Percentiles rank a stretch among this genome's conserved stretches.
Evolutionary conservation across 2,888 invertebrate species (phyloP).

Genomic region (Drosophila macrospina): DNA sequence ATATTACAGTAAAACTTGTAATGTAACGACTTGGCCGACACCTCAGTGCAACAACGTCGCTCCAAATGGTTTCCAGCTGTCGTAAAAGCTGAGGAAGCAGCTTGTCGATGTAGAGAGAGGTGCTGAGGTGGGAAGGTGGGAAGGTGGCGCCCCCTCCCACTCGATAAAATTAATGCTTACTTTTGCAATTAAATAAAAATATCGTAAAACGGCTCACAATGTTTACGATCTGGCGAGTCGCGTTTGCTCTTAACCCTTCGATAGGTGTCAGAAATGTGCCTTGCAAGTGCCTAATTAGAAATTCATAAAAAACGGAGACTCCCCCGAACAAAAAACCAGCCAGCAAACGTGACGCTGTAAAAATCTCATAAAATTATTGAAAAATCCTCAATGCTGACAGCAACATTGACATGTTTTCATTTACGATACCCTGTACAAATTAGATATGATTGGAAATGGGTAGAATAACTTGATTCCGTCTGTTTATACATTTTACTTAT

Average conservation of each 20-base stretch:
- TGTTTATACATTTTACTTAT: too few relatives aligned
- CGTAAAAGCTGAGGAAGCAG: conserved; percentile 51
- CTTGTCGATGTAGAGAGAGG: too few relatives aligned
- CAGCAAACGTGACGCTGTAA: conserved; percentile 64
- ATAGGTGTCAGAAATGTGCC: conserved; percentile 73
- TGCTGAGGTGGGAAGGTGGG: too few relatives aligned
- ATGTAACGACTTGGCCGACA: conserved; percentile 60
- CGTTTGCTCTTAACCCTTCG: conserved; percentile 47
- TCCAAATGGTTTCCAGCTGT: conserved; percentile 55
- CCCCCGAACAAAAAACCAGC: conserved; percentile 20
- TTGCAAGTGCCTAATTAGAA: conserved; percentile 70
- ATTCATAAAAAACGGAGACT: conserved; percentile 61
- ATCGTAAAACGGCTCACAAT: conserved; percentile 65
- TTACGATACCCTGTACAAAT: conserved; percentile 1
- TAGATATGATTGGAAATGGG: background rate
- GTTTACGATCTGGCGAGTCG: conserved; percentile 51
- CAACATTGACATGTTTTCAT: conserved; percentile 10
- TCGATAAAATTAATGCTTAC: conserved; percentile 54
- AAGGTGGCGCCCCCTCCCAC: background rate
- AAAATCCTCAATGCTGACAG: conserved; percentile 25
- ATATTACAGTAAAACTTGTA: conserved; percentile 58
- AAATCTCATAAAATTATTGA: conserved; percentile 53
- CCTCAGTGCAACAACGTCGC: conserved; percentile 50
- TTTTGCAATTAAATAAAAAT: conserved; percentile 76
- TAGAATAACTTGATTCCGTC: background rate